These are phyloP conservation scores for Hypercompe scribonia DNA, from an alignment of 2,888 invertebrate species.

Conservation along the genomic window DNA sequence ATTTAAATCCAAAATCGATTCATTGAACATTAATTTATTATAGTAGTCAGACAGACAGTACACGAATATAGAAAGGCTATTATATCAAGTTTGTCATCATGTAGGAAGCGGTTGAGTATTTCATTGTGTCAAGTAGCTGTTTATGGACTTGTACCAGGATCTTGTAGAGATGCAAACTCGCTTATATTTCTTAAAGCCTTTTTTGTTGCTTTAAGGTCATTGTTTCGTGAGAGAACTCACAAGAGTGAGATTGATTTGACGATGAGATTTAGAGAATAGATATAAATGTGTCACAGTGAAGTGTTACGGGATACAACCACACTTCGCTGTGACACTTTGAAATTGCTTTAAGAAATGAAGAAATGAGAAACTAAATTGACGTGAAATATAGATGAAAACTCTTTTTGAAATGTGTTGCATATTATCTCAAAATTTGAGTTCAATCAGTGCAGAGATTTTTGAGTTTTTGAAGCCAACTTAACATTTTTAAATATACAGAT, in stretches of 20 bases:
- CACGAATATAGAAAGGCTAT: conserved; percentile 15
- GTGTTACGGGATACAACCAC: too few species aligned
- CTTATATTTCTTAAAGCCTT: conserved; percentile 5
- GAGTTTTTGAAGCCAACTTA: too few species aligned
- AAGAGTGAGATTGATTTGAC: not conserved
- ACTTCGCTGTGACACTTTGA: too few species aligned
- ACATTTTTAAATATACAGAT: too few species aligned
- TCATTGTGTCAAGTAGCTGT: conserved; percentile 40
- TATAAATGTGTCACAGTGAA: too few species aligned
- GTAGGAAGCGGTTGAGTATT: conserved; percentile 44
- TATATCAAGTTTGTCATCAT: conserved; percentile 24
- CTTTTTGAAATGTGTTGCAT: too few species aligned
- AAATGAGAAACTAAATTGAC: too few species aligned
- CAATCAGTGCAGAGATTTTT: too few species aligned
- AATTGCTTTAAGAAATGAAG: too few species aligned
- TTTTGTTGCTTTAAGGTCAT: conserved; percentile 6
- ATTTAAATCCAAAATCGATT: not conserved
- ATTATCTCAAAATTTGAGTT: too few species aligned
- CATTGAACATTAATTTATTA: not conserved
- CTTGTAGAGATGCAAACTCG: conserved; percentile 11
- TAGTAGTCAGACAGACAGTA: conserved; percentile 1
- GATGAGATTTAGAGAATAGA: not conserved
- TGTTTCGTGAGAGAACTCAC: not conserved
- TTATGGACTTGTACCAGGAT: conserved; percentile 18
- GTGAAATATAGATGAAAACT: too few species aligned